phyloP scores from a whole-genome alignment of 2,113 vertebrate genomes.

The Epinephelus moara region DNA sequence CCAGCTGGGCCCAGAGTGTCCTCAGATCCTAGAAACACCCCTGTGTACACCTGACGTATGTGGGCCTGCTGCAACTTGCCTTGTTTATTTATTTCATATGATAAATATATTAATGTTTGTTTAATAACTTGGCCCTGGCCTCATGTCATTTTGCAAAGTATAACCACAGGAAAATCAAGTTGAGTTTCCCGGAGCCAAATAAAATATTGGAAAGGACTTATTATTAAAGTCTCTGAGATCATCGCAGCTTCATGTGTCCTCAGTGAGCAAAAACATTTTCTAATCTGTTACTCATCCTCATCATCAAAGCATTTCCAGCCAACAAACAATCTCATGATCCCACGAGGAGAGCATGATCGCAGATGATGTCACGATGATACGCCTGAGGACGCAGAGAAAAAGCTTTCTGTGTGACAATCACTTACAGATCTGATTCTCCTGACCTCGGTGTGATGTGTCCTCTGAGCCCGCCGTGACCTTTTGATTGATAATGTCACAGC shows the following conservation, averaged over 20 bases:
- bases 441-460: not conserved
- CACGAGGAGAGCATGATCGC: not conserved
- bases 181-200: not conserved
- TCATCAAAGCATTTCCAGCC: not conserved
- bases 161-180: too few relatives aligned
- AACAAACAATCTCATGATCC: slow-evolving; percentile 11
- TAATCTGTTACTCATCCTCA: not conserved
- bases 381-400: not conserved
- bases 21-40: too few relatives aligned
- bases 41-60: too few relatives aligned
- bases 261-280: not conserved
- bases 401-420: not conserved
- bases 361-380: not conserved
- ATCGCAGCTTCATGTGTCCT: too few relatives aligned
- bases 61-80: too few relatives aligned
- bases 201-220: not conserved
- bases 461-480: not conserved
- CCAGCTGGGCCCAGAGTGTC: too few relatives aligned
- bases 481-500: not conserved
- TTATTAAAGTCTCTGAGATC: not conserved
- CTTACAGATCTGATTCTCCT: not conserved
- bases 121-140: too few relatives aligned
- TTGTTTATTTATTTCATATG: too few relatives aligned
- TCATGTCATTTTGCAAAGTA: too few relatives aligned
- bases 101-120: too few relatives aligned